Evolutionary conservation across 1,140 invertebrate species (phyloP).

Genomic region (Lamellibrachia luymesi): DNA sequence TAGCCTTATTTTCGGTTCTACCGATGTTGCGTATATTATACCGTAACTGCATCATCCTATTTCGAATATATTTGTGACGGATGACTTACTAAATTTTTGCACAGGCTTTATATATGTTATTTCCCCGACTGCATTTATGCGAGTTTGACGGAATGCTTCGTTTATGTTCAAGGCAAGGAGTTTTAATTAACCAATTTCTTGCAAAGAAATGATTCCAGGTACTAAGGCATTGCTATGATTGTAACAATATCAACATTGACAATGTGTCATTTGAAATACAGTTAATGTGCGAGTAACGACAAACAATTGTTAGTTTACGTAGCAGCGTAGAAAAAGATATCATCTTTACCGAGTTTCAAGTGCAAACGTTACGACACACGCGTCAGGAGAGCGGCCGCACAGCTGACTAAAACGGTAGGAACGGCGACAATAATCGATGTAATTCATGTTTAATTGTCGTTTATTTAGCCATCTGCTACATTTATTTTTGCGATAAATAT

Average conservation of each 20-base stretch:
- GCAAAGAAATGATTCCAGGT: not conserved
- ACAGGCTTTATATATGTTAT: not conserved
- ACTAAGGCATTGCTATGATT: not conserved
- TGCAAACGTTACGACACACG: not conserved
- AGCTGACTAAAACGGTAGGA: not conserved
- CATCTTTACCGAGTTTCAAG: not conserved
- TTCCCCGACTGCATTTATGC: not conserved
- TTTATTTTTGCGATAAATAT: not conserved
- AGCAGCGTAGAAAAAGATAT: not conserved
- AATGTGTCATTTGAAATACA: not conserved
- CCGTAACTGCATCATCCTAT: no score
- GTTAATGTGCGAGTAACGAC: not conserved
- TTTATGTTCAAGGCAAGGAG: not conserved
- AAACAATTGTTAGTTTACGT: not conserved
- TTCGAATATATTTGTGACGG: not conserved
- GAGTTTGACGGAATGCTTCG: not conserved
- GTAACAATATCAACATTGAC: not conserved
- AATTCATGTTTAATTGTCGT: slow-evolving; percentile 5
- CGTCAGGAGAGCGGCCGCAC: not conserved
- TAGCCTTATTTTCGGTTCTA: no score
- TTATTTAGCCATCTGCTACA: slow-evolving; percentile 1
- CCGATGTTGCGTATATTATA: no score
- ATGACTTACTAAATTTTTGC: not conserved
- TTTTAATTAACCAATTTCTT: not conserved
- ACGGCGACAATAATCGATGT: not conserved